These are phyloP conservation scores for Gulo gulo DNA, from an alignment of 2,113 vertebrate genomes.

Conservation along the genomic window DNA sequence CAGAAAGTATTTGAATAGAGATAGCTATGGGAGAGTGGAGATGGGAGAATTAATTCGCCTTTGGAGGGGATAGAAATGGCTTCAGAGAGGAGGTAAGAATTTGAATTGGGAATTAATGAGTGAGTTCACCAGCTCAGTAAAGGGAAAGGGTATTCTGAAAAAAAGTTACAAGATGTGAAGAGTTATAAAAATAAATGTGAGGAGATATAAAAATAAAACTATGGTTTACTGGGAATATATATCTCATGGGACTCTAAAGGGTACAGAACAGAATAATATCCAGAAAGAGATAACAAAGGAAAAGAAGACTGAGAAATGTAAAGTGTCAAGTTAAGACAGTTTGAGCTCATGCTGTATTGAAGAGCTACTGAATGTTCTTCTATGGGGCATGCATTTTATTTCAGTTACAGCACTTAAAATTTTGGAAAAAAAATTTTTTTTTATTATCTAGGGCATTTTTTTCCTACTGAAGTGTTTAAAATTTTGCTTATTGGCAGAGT, in stretches of 20 bases:
- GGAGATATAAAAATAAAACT: constrained; percentile 18
- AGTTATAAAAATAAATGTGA: not conserved
- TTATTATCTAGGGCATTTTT: not conserved
- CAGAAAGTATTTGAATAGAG: not conserved
- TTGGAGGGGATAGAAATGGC: not conserved
- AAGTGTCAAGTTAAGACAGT: not conserved
- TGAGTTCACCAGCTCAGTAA: not conserved
- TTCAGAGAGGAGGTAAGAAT: not conserved
- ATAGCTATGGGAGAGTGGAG: not conserved
- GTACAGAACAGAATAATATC: not conserved
- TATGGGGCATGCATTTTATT: not conserved
- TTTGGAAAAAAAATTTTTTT: not conserved
- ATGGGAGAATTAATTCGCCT: not conserved
- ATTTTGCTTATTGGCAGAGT: not conserved
- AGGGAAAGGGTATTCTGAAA: not conserved
- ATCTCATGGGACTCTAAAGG: not conserved
- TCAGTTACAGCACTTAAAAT: not conserved
- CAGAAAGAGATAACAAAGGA: not conserved
- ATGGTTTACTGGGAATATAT: not conserved
- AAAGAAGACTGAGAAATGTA: not conserved
- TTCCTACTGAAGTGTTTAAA: not conserved
- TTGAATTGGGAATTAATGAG: not conserved
- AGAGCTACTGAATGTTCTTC: not conserved
- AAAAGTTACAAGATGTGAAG: not conserved
- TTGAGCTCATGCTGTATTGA: not conserved